Conservation (phyloP, 1,140 invertebrate genomes). For the Mamestra configurata region DNA sequence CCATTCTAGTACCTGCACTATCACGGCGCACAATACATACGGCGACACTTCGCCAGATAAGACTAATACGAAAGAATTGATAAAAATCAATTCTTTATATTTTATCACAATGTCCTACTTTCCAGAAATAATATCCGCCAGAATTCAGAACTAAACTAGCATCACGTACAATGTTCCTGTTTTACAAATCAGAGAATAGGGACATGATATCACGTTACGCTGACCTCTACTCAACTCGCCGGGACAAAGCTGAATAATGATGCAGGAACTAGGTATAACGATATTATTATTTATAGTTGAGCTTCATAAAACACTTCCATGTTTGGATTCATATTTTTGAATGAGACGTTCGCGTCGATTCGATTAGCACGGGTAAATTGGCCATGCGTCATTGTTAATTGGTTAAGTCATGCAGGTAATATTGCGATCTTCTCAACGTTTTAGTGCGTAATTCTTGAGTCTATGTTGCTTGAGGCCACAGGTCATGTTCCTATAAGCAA, state of each 20-base stretch:
- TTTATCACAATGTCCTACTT: constrained; percentile 30
- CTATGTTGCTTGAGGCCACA: background rate
- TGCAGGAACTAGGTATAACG: constrained; percentile 7
- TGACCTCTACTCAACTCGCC: constrained; percentile 34
- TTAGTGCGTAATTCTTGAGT: background rate
- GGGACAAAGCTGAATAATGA: constrained; percentile 26
- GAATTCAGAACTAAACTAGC: constrained; percentile 2
- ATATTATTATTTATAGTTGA: constrained; percentile 28
- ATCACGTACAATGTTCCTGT: constrained; percentile 21
- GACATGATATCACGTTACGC: constrained; percentile 39
- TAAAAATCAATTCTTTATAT: constrained; percentile 19
- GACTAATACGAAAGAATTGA: background rate
- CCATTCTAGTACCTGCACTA: background rate
- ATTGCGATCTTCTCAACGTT: background rate
- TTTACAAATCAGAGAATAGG: constrained; percentile 34
- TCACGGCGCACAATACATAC: background rate
- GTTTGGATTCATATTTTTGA: constrained; percentile 24
- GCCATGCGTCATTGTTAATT: background rate
- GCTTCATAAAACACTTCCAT: constrained; percentile 27
- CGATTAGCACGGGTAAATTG: constrained; percentile 7
- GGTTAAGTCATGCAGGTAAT: background rate
- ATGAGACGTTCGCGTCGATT: constrained; percentile 11
- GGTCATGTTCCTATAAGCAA: constrained; percentile 37
- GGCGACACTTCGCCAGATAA: background rate
- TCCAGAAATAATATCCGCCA: constrained; percentile 7